Base-by-base conservation (phyloP, 1,140 invertebrate species). In the Anadara kagoshimensis region DNA sequence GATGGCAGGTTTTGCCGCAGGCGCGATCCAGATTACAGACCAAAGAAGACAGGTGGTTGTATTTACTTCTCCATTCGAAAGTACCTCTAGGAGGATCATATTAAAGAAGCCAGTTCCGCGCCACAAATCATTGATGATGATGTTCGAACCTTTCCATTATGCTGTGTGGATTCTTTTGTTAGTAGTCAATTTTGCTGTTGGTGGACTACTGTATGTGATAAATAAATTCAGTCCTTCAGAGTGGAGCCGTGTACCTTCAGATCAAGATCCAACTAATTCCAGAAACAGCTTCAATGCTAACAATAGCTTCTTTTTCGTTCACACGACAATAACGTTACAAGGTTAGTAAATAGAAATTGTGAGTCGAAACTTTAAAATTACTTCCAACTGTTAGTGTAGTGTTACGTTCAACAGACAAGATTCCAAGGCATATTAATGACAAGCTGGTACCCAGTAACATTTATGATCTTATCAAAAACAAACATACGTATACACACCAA, bases 111-210 rank as follows among this genome's bases (percentile, higher is more conserved):
- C 96, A 16, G 92, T 96, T 71, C 97, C 97, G 89, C 94, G 95
- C 85, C 94, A 95, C 83, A 83, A 90, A 29, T 95, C 95, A 20
- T 95, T 98, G 10, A 98, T 98, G 90, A 97, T 96, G 83, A 98
- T 99, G 89, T 93, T 99, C 83, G 95, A 96, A 88, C 97, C 97
- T 24, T 91, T 99, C 56, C 97, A 96, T 71, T 95, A 95, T 82
- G 97, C 98, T 89, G 98, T 99, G 87, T 99, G 98, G 98, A 95
- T 93, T 87, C 97, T 97, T 90, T 94, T 99, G 59, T 94, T 98
- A 69, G 97, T 98, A 87, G 96, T 96, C 62, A 98, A 98, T 88
- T 93, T 99, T 68, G 96, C 96, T 8, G 96, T 98, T 7, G 96
- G 95, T 83, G 95, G 97, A 73, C 95, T 98, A 1, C 91, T 98